Base-by-base conservation (phyloP, 2,888 invertebrate species). In the Rhagium mordax region DNA sequence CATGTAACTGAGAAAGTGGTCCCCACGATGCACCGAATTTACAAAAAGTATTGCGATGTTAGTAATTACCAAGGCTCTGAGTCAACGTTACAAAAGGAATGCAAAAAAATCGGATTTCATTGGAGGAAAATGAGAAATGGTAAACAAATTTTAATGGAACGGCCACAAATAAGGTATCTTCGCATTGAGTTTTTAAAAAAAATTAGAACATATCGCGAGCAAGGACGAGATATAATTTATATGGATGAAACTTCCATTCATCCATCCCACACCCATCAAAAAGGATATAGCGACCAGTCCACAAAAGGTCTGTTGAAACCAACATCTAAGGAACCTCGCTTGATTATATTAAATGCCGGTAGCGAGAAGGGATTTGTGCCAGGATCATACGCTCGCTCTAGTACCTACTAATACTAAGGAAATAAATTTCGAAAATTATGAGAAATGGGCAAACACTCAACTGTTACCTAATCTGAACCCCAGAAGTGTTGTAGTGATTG, bases 331-430 rank as follows among this genome's bases (percentile, higher is more conserved):
- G 60, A 72, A 73, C 24, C 68, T 65, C 65, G 74, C 18, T 7
- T 74, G 29, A 74, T 74, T 24, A 72, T 75, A 13, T 62, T 75
- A 6, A 20, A 78, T 66, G 78, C 76, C 16, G 77, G 74, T 47
- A 68, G 72, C 41, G 68, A 74, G 55, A 60, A 53, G 16, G 76
- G 76, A 13, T 76, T 76, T 71, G 67, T 76, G 7, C 29, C 66
- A 29, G 69, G 70, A 41, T 57, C 74, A 20, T 72, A 68, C 41
- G 49, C 72, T 15, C 41, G 33, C 47, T 21, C 21, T 13, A 70
- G 51, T 15, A 61, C 61, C 18, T 68, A 71, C 15, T 69, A 77
- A 51, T 24, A 61, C 72, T 51, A 55, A 72, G 16, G 71, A 77
- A 24, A 74, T 76, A 67, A 71, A 77, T 59, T 72, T 55, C 29